A percentile compares a stretch with the other conserved stretches of the same genome.
Evolutionary conservation across 2,797 vertebrate species (phyloP).

Genomic region (Gallinago solitaria): DNA sequence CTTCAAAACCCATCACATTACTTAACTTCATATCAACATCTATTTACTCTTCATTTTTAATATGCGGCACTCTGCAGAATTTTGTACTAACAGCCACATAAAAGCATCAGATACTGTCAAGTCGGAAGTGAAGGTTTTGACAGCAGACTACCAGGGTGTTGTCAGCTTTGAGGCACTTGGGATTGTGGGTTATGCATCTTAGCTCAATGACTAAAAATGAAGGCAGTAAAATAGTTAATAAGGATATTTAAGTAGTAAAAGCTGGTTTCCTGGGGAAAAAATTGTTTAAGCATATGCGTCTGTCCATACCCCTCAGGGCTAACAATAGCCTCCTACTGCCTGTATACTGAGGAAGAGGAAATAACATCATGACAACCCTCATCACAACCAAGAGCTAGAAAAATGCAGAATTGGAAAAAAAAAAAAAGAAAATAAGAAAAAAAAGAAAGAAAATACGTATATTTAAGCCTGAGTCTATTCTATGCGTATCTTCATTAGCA

Average conservation of each 20-base stretch:
- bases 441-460: background rate
- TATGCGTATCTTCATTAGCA: background rate
- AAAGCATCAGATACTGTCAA: conserved; percentile 5
- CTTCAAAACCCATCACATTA: background rate
- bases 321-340: background rate
- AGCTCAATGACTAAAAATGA: background rate
- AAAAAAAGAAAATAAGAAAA: background rate
- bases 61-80: background rate
- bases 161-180: background rate
- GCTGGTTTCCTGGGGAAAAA: background rate
- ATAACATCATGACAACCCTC: background rate
- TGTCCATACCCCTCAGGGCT: background rate
- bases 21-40: background rate
- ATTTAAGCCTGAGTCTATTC: background rate
- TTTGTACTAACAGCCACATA: background rate
- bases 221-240: background rate
- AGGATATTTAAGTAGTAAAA: background rate
- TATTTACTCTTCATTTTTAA: conserved; percentile 9
- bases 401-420: background rate
- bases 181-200: background rate
- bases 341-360: background rate
- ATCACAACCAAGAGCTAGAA: background rate
- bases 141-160: background rate
- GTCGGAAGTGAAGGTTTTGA: background rate
- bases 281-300: background rate